These are phyloP conservation scores for Haliclona indistincta DNA, from an alignment of 37 sponge, comb jelly and placozoan genomes.

Conservation along the genomic window DNA sequence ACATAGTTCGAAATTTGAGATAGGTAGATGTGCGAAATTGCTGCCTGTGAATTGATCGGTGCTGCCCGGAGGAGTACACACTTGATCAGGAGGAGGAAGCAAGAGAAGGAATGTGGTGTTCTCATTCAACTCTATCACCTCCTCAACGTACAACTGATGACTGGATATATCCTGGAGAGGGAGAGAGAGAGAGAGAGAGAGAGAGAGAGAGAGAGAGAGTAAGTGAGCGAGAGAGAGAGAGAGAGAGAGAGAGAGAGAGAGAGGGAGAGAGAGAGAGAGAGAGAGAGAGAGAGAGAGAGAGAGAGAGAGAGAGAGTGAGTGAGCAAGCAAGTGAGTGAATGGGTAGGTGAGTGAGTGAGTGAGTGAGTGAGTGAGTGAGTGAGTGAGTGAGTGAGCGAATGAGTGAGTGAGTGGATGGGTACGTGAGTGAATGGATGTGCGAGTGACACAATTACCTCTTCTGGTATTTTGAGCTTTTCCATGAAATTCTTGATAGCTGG, in stretches of 20 bases:
- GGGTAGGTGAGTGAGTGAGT: too few species aligned
- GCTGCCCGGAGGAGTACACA: constrained; percentile 81
- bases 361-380: constrained; percentile 10
- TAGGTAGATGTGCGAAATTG: constrained; percentile 58
- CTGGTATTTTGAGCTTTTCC: constrained; percentile 38
- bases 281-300: background rate
- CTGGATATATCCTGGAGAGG: constrained; percentile 43
- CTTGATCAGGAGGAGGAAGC: constrained; percentile 70
- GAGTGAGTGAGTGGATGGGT: too few species aligned
- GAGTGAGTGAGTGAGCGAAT: constrained; percentile 14
- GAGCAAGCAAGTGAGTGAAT: too few species aligned
- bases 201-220: background rate
- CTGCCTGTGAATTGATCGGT: constrained; percentile 47
- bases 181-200: background rate
- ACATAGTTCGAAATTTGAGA: constrained; percentile 79
- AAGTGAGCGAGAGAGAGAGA: background rate
- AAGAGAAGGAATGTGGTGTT: constrained; percentile 75
- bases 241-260: background rate
- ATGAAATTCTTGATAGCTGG: constrained; percentile 42
- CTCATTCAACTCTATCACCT: constrained; percentile 86
- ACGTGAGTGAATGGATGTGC: too few species aligned
- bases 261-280: background rate
- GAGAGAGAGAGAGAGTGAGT: constrained; percentile 19
- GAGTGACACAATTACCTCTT: too few species aligned
- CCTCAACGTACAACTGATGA: constrained; percentile 69